Evolutionary conservation across 2,797 vertebrate species (phyloP), one percentile per base, ranked within the genome.

Genomic region (Gambusia yucatana): DNA sequence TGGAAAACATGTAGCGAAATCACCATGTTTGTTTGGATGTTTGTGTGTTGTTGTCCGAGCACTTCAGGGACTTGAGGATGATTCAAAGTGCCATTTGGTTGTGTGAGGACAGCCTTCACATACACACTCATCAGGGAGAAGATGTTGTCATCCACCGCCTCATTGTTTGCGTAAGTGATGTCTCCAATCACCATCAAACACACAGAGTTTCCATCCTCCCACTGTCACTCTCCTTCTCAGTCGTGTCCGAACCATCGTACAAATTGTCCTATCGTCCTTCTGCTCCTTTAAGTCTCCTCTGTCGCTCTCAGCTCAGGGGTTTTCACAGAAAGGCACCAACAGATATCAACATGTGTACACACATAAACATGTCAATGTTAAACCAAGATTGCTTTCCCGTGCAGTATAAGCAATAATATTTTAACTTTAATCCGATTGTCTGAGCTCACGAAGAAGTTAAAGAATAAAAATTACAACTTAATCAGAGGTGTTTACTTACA

Each of bases 31-130:
- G 86, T 87, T 90, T 81, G 36, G 81, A 82, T 87, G 88, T 77
- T 79, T 78, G 84, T 57, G 72, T 76, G 89, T 88, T 77, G 70
- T 30, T 77, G 84, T 79, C 79, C 47, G 46, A 71, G 47, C 79
- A 71, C 65, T 94, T 96, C 94, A 41, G 94, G 87, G 94, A 91
- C 93, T 93, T 96, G 97, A 97, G 96, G 95, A 95, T 97, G 97
- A 98, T 98, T 97, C 96, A 79, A 96, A 96, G 95, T 97, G 97
- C 96, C 96, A 96, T 82, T 92, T 93, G 91, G 95, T 94, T 96
- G 96, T 92, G 95, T 96, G 97, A 96, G 96, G 95, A 97, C 96
- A 95, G 95, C 94, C 96, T 96, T 96, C 96, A 96, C 96, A 97
- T 96, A 97, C 96, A 96, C 92, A 96, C 96, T 96, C 97, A 95